Evolutionary conservation across 1,140 invertebrate genomes (phyloP).

Genomic region (Neodiprion pinetum): DNA sequence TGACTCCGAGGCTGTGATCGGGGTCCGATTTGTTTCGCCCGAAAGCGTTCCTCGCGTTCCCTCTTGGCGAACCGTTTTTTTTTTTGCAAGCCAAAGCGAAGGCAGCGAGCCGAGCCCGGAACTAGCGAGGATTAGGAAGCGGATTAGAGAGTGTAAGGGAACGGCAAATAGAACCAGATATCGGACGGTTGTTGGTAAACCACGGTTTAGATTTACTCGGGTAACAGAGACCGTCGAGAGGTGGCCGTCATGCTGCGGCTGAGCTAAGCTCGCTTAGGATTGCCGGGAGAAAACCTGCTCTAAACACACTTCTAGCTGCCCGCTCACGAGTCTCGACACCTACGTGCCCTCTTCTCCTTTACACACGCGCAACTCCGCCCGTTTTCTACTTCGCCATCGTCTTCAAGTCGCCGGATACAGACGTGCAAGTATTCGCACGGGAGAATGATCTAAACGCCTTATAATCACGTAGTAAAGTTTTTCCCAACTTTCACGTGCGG

Average conservation of each 20-base stretch:
- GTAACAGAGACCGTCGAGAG: conserved; percentile 45
- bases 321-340: not conserved
- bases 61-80: not conserved
- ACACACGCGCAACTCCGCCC: not conserved
- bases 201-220: conserved; percentile 55
- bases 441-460: too few species aligned
- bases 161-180: conserved; percentile 33
- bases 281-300: conserved; percentile 41
- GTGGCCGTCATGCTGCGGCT: conserved; percentile 35
- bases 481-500: too few species aligned
- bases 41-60: too few species aligned
- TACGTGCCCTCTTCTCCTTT: not conserved
- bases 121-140: conserved; percentile 35
- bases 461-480: too few species aligned
- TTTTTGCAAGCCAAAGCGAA: too few species aligned
- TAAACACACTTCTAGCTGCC: conserved; percentile 31
- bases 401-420: not conserved
- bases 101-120: not conserved
- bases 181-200: conserved; percentile 57
- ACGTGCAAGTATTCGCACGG: too few species aligned
- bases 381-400: not conserved
- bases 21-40: too few species aligned
- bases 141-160: conserved; percentile 41
- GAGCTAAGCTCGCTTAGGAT: conserved; percentile 58
- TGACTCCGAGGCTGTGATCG: not conserved